phyloP scores from a whole-genome alignment of 2,797 vertebrate genomes.

The Bovichtus variegatus region DNA sequence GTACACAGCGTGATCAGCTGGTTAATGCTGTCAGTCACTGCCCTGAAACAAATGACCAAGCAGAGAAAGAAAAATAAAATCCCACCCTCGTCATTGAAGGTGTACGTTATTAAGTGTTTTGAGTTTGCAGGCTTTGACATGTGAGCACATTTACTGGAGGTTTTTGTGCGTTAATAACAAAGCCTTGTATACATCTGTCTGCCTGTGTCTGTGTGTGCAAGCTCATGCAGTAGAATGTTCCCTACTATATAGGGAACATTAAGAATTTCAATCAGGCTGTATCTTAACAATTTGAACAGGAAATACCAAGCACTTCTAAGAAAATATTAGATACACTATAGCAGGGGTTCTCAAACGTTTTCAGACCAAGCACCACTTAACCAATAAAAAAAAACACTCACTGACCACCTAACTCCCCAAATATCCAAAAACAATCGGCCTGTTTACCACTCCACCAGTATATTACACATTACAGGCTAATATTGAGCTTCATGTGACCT shows the following conservation, averaged over 20 bases:
- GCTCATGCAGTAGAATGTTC: not conserved
- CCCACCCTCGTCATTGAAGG: not conserved
- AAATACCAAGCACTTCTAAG: not conserved
- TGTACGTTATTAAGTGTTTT: not conserved
- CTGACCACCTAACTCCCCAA: no score
- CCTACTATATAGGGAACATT: not conserved
- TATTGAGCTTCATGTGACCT: no score
- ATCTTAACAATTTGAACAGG: not conserved
- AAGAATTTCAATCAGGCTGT: not conserved
- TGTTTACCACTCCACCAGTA: no score
- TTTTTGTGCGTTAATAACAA: not conserved
- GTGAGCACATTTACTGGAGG: not conserved
- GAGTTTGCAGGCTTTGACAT: not conserved
- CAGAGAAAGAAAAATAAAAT: not conserved
- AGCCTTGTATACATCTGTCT: not conserved
- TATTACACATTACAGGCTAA: no score
- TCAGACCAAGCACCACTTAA: no score
- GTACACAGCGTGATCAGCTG: slow-evolving; percentile 98
- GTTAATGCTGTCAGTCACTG: slow-evolving; percentile 99
- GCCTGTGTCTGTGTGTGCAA: not conserved
- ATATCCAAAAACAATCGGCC: no score
- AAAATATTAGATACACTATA: not conserved
- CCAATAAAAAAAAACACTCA: no score
- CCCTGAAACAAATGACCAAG: slow-evolving; percentile 81
- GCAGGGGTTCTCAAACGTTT: no score